Evolutionary conservation across 1,140 invertebrate genomes (phyloP).

Genomic region (Belonocnema kinseyi): DNA sequence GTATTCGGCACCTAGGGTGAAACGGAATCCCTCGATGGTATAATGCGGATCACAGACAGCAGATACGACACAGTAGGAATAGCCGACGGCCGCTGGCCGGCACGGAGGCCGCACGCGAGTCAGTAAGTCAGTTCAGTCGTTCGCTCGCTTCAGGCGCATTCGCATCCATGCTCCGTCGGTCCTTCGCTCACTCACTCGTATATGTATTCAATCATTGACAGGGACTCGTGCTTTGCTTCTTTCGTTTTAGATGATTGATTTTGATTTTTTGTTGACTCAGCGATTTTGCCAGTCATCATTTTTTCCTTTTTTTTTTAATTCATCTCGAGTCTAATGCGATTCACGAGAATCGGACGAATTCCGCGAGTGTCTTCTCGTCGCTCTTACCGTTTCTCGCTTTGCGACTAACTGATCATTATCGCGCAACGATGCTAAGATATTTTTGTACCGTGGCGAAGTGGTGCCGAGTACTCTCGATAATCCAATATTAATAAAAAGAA

Average conservation of each 20-base stretch:
- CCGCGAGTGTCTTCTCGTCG: not conserved
- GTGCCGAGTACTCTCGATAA: not conserved
- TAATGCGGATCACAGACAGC: slow-evolving; percentile 8
- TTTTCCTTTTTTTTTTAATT: not conserved
- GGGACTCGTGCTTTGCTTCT: slow-evolving; percentile 13
- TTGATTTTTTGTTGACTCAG: not conserved
- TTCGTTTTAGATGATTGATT: slow-evolving; percentile 8
- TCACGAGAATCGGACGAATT: slow-evolving; percentile 11
- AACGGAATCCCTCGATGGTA: slow-evolving; percentile 10
- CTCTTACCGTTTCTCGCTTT: not conserved
- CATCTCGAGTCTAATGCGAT: not conserved
- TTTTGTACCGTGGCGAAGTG: not conserved
- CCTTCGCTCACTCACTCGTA: not conserved
- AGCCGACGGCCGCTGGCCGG: slow-evolving; percentile 25
- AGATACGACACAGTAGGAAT: slow-evolving; percentile 21
- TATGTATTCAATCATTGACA: not conserved
- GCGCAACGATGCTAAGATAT: not conserved
- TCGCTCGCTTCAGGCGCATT: slow-evolving; percentile 28
- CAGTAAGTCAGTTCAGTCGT: slow-evolving; percentile 30
- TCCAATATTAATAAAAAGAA: not conserved
- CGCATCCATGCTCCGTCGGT: slow-evolving; percentile 17
- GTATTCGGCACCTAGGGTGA: not conserved
- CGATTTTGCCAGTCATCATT: not conserved
- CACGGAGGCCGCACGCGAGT: slow-evolving; percentile 28
- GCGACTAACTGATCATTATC: not conserved